Evolutionary conservation across 2,113 vertebrate genomes (phyloP).

Genomic region (Chaenocephalus aceratus): DNA sequence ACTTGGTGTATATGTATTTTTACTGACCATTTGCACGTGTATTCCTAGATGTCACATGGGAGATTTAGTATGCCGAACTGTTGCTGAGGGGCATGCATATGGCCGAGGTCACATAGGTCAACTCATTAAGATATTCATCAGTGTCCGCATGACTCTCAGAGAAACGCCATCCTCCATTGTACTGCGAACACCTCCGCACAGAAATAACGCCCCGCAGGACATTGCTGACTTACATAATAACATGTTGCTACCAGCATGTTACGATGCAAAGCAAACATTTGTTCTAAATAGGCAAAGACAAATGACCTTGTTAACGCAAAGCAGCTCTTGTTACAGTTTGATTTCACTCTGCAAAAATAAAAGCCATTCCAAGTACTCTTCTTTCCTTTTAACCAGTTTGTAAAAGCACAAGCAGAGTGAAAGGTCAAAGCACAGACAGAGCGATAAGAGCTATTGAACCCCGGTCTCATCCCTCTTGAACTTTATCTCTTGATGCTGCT

Average conservation of each 20-base stretch:
- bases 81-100: constrained; percentile 30
- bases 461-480: constrained; percentile 48
- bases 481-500: constrained; percentile 20
- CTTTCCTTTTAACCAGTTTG: neutral
- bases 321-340: neutral
- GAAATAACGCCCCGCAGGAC: constrained; percentile 4
- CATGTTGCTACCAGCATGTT: neutral
- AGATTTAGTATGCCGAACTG: constrained; percentile 3
- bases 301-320: neutral
- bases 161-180: neutral
- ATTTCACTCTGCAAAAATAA: neutral
- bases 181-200: neutral
- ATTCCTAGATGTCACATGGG: constrained; percentile 12
- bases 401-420: neutral
- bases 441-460: constrained; percentile 14
- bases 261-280: neutral
- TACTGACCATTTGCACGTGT: neutral
- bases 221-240: constrained; percentile 12
- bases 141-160: neutral
- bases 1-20: constrained; percentile 7
- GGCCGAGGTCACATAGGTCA: constrained; percentile 50
- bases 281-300: neutral
- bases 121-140: constrained; percentile 35
- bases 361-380: neutral
- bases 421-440: neutral